Conservation (phyloP, 2,113 vertebrate species). For the Myiopsitta monachus region DNA sequence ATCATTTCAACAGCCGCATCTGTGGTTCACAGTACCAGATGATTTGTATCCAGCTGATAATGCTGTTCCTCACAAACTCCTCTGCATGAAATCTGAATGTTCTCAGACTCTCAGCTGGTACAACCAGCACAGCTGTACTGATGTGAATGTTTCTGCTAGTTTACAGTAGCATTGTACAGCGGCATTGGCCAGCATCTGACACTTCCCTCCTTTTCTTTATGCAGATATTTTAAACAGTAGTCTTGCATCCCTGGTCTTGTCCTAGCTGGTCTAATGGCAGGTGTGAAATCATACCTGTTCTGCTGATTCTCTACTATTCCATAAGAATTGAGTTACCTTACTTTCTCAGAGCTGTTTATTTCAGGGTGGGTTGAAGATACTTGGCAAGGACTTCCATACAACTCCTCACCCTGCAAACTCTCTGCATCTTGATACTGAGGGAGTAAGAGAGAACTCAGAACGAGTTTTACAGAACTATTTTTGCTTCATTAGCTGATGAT, state of each 20-base stretch:
- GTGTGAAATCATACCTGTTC: neutral
- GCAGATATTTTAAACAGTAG: neutral
- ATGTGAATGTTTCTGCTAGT: accelerated
- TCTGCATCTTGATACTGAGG: neutral
- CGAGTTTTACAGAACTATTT: neutral
- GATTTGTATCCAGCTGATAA: neutral
- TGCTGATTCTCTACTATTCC: neutral
- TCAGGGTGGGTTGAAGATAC: neutral
- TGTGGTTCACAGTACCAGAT: neutral
- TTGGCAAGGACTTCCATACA: neutral
- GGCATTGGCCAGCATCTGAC: neutral
- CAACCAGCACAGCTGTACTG: neutral
- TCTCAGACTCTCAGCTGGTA: neutral
- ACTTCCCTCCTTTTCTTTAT: neutral
- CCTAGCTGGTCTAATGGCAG: neutral
- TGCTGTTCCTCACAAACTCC: neutral
- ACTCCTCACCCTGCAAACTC: neutral
- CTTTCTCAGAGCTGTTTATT: neutral
- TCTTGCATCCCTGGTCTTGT: neutral
- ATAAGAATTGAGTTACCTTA: neutral
- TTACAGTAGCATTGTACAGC: too few relatives aligned
- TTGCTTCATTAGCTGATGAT: neutral
- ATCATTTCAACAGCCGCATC: neutral
- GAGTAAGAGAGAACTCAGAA: neutral
- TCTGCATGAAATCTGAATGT: neutral